Base-by-base conservation (phyloP, 2,888 invertebrate genomes). In the Brassicogethes aeneus region DNA sequence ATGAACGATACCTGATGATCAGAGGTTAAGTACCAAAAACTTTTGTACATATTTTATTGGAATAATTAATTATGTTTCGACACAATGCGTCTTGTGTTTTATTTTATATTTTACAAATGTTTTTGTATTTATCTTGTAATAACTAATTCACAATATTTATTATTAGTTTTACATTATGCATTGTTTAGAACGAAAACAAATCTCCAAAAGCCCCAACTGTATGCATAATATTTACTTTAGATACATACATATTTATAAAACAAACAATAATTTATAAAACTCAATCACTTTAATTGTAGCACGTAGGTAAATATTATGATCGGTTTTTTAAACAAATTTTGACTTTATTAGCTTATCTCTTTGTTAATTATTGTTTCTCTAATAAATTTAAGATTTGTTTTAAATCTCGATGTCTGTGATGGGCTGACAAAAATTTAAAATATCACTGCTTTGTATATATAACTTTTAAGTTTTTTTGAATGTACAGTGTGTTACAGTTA, bases 401-500 rank as follows among this genome's bases (percentile, higher is more conserved):
- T 34, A 41, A 53, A 54, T 42, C 46, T 47, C 49, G 50, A 53
- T 52, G 52, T 52, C 54, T 59, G 56, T 58, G 58, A 57, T 57
- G 51, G 43, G 47, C 51, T 44, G 46, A 45, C 41, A 43, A 48
- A 52, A 52, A 50, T 43, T 42, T 37, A 39, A 45, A 53, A 55
- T 57, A 60, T 61, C 57, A 59, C 54, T 53, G 61, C 64, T 65
- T 64, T 67, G 66, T 66, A 66, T 56, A 66, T 66, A 64, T 56
- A 58, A 50, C 59, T 61, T 64, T 59, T 64, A 64, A 64, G 63
- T 65, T 64, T 59, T 58, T 66, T 66, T 62, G 61, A 64, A 63
- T 68, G 68, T 68, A 66, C 66, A 68, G 65, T 64, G 66, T 66
- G 68, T 66, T 65, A 64, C 57, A 62, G 54, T 59, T 57, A 60